Percentiles rank a stretch among this genome's conserved stretches.
These are phyloP conservation scores for Lithophane leautieri DNA, from an alignment of 2,888 invertebrate species.

Conservation along the genomic window DNA sequence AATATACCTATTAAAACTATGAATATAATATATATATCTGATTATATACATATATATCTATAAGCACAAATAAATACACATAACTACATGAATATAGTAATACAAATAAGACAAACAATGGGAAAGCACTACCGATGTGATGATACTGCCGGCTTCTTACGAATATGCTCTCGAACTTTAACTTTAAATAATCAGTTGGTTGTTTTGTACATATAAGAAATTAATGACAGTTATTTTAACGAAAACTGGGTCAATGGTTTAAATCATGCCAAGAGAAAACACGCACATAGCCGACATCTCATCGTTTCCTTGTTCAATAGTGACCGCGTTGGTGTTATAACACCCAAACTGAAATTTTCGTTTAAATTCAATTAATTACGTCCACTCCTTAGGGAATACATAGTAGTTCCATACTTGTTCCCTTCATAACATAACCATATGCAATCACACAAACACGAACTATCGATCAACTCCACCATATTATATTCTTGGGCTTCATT, in stretches of 20 bases:
- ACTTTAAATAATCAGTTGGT: too few species aligned
- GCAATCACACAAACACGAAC: conserved; percentile 20
- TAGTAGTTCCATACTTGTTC: background rate
- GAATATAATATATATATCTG: too few species aligned
- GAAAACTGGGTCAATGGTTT: background rate
- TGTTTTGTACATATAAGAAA: too few species aligned
- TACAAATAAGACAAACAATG: too few species aligned
- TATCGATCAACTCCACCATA: background rate
- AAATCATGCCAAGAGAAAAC: background rate
- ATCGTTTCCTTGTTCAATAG: background rate
- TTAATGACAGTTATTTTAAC: too few species aligned
- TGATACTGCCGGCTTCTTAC: too few species aligned
- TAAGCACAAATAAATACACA: too few species aligned
- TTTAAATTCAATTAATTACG: conserved; percentile 16
- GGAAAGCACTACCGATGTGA: too few species aligned
- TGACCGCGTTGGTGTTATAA: background rate
- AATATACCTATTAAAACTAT: too few species aligned
- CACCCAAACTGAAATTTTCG: background rate
- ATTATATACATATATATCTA: too few species aligned
- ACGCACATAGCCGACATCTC: background rate
- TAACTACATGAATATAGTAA: too few species aligned
- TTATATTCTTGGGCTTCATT: conserved; percentile 3
- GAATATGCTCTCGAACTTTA: too few species aligned
- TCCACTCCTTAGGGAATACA: conserved; percentile 1
- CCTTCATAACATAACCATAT: conserved; percentile 15